Base-by-base conservation (phyloP, 1,140 invertebrate species). In the Hyphantria cunea region DNA sequence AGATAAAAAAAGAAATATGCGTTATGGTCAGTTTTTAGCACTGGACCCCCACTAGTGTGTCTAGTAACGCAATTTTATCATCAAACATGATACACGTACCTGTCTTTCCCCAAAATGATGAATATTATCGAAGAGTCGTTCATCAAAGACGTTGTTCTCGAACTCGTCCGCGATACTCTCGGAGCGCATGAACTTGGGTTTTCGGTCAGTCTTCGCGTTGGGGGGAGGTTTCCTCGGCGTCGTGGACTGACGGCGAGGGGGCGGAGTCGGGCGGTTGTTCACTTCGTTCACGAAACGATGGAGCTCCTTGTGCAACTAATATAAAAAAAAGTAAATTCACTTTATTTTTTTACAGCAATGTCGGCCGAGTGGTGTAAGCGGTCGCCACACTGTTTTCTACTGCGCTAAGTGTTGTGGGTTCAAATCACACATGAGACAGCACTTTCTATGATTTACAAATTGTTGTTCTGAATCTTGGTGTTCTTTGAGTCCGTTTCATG, bases 261-360 rank as follows among this genome's bases (percentile, higher is more conserved):
- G 41, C 37, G 54, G 47, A 47, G 54, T 51, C 53, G 9, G 8
- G 52, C 17, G 4, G 70, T 42, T 13, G 32, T 44, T 32, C 0
- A 33, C 14, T 31, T 86, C 86, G 53, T 78, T 82, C 47, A 84
- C 84, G 34, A 96, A 84, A 13, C 94, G 92, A 45, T 93, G 94
- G 50, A 96, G 92, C 83, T 97, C 96, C 86, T 95, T 96, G 74
- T 97, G 94, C 78, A 97, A 97, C 93, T 97, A 79, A 10, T 37
- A 37, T 37, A 37, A 11, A 37, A 37, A 2, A 34, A 34, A 34
- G 5, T 34, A n/a, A n/a, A n/a, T n/a, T n/a, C n/a, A n/a, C n/a
- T n/a, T n/a, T n/a, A n/a, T n/a, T n/a, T n/a, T n/a, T n/a, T n/a
- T n/a, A n/a, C n/a, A n/a, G n/a, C n/a, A n/a, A n/a, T n/a, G n/a